phyloP scores from a whole-genome alignment of 2,113 vertebrate genomes.

The Forbesichthys papilliferus region DNA sequence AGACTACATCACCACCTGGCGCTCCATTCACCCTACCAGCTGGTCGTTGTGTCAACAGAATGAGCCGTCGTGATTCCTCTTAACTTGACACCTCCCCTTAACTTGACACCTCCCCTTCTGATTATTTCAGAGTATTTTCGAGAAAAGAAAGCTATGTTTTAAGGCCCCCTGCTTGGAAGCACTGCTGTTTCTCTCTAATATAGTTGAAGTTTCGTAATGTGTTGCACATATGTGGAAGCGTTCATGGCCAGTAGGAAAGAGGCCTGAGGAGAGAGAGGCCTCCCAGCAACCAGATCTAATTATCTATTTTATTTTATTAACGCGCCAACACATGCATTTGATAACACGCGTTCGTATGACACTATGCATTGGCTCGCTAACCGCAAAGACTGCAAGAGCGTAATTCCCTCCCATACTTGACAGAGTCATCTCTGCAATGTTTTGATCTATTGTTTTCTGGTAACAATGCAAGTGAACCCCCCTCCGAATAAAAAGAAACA shows the following conservation, averaged over 20 bases:
- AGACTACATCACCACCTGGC: slow-evolving; percentile 3
- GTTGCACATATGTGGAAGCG: slow-evolving; percentile 18
- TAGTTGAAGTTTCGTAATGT: slow-evolving; percentile 9
- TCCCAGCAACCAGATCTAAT: slow-evolving; percentile 42
- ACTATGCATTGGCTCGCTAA: slow-evolving; percentile 32
- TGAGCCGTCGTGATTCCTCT: neutral
- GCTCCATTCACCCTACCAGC: slow-evolving; percentile 1
- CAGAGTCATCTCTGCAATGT: slow-evolving; percentile 19
- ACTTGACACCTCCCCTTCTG: slow-evolving; percentile 9
- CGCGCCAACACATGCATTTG: slow-evolving; percentile 46
- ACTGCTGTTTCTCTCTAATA: slow-evolving; percentile 2
- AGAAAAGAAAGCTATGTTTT: slow-evolving; percentile 11
- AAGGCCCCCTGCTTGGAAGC: slow-evolving; percentile 14
- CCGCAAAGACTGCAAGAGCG: slow-evolving; percentile 14
- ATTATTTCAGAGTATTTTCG: neutral
- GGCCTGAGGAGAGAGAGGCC: slow-evolving; percentile 29
- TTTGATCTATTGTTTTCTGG: slow-evolving; percentile 34
- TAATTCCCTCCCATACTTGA: slow-evolving; percentile 40
- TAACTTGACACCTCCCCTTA: neutral
- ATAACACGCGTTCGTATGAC: slow-evolving; percentile 39
- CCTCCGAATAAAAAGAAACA: neutral
- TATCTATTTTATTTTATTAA: slow-evolving; percentile 2
- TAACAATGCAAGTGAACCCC: slow-evolving; percentile 21
- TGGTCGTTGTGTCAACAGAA: slow-evolving; percentile 12
- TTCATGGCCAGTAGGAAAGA: slow-evolving; percentile 22